These are phyloP conservation scores for Cantharis rufa DNA, from an alignment of 2,888 invertebrate genomes.

Conservation along the genomic window DNA sequence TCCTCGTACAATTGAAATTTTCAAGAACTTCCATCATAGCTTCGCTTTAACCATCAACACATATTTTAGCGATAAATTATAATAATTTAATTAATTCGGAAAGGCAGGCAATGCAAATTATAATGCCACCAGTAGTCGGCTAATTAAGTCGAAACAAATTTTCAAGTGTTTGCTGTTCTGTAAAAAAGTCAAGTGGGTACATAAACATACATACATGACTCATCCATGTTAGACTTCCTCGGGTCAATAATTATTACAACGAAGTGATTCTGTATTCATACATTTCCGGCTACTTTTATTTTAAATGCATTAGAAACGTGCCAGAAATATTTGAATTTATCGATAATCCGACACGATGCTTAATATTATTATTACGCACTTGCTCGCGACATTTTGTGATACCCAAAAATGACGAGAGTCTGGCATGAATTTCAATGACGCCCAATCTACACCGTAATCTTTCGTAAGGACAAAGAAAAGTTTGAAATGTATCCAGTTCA, in stretches of 20 bases:
- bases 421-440: neutral
- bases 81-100: neutral
- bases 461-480: conserved; percentile 13
- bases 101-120: neutral
- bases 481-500: conserved; percentile 14
- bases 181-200: neutral
- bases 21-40: neutral
- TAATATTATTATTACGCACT: neutral
- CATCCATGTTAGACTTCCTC: conserved; percentile 9
- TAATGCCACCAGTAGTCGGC: neutral
- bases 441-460: conserved; percentile 8
- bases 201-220: conserved; percentile 11
- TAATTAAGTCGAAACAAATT: neutral
- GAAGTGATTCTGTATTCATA: conserved; percentile 24
- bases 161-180: neutral
- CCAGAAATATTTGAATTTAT: conserved; percentile 8
- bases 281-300: conserved; percentile 27
- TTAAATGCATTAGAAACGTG: conserved; percentile 22
- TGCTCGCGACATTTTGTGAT: neutral
- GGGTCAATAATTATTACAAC: conserved; percentile 17
- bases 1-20: neutral
- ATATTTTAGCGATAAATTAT: neutral
- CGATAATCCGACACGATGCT: neutral
- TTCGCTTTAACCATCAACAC: neutral
- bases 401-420: neutral